A percentile compares a stretch with the other conserved stretches of the same genome.
Conservation (phyloP, 2,797 vertebrate genomes). For the Remorina albescens region DNA sequence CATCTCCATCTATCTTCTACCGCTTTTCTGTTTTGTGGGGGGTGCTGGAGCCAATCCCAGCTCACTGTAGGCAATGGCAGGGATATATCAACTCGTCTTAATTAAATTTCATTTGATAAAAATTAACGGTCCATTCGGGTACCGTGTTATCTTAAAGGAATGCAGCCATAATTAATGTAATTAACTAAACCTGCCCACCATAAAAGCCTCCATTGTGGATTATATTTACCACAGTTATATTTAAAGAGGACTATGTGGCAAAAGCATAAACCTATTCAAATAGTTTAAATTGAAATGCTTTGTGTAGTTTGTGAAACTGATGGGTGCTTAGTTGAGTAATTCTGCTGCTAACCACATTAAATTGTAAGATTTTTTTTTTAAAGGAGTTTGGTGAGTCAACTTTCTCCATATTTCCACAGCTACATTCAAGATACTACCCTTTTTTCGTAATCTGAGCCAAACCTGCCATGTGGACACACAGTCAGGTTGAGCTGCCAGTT, state of each 20-base stretch:
- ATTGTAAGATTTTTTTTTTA: conserved; percentile 39
- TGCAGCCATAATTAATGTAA: conserved; percentile 8
- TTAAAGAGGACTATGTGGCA: background rate
- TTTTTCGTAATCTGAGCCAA: conserved; percentile 45
- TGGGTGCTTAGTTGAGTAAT: conserved; percentile 31
- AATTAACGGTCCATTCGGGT: too few species aligned
- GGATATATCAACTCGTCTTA: too few species aligned
- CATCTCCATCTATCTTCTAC: too few species aligned
- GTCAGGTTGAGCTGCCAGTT: conserved; percentile 52
- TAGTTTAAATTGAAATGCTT: background rate
- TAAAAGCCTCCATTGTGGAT: too few species aligned
- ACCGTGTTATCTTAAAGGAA: background rate
- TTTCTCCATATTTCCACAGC: conserved; percentile 40
- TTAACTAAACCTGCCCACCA: background rate
- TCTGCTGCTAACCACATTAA: conserved; percentile 38
- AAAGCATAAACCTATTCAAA: background rate
- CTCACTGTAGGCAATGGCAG: too few species aligned
- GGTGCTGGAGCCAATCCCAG: too few species aligned
- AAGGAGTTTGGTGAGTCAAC: conserved; percentile 25
- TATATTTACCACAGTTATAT: background rate
- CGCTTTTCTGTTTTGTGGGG: too few species aligned
- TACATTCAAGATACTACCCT: conserved; percentile 40
- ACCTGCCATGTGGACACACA: conserved; percentile 64
- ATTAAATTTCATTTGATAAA: too few species aligned
- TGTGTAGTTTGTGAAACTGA: conserved; percentile 3